Evolutionary conservation across 2,797 vertebrate species (phyloP), one percentile per base, ranked within the genome.

Genomic region (Xerus rutilus): DNA sequence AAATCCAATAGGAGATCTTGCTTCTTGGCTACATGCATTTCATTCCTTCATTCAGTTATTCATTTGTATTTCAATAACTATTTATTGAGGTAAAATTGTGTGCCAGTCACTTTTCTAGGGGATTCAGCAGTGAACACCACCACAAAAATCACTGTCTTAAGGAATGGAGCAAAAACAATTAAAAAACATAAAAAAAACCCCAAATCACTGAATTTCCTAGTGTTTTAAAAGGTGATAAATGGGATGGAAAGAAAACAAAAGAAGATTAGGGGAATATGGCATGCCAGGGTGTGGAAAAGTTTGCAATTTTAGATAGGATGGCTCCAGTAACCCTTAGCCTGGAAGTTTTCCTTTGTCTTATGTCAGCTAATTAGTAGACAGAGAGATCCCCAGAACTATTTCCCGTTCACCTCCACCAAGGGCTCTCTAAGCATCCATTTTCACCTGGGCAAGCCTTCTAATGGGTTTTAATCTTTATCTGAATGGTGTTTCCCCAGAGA

Each of bases 391-490:
- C 12, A 6, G 5, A 3, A n/a, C 14, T 49, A 35, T 67, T 94
- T 90, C 54, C n/a, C 43, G 32, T 85, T 74, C 72, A 20, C 64
- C 69, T 82, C n/a, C n/a, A 54, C 6, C 9, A n/a, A 47, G 52
- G 39, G 23, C 59, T 77, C 45, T 39, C 3, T 11, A 9, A 20
- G 12, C 8, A 85, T 45, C 28, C 30, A 5, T 91, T 96, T 87
- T 52, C 45, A 84, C 77, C 52, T 47, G 52, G 79, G 30, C 12
- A 59, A 95, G 65, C 10, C 79, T 73, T 69, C 12, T 8, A 65
- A 70, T 62, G 54, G 62, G n/a, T n/a, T 97, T 96, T 92, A 87
- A 89, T 94, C 65, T 95, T 93, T 79, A 76, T 91, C 79, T 95
- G 77, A 93, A 83, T 89, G 62, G 62, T 62, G 5, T 85, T 95